Conservation (phyloP, 2,888 invertebrate species). For the Yponomeuta evonymella region DNA sequence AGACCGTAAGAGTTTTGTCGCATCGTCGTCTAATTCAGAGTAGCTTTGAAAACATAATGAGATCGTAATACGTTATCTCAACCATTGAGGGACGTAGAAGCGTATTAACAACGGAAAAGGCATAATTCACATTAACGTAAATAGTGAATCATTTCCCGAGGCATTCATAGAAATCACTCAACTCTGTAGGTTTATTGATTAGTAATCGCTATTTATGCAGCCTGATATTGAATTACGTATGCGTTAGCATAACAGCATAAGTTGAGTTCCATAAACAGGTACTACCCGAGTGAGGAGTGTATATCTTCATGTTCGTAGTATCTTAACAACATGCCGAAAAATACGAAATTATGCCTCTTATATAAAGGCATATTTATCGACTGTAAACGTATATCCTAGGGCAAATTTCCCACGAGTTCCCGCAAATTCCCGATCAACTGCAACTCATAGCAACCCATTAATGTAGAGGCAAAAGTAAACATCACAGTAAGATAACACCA, state of each 20-base stretch:
- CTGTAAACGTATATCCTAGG: not conserved
- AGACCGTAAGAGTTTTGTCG: too few relatives aligned
- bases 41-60: not conserved
- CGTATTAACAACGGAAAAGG: not conserved
- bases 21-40: not conserved
- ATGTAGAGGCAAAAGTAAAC: not conserved
- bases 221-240: constrained; percentile 10
- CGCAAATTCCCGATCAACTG: not conserved
- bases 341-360: too few relatives aligned
- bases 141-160: not conserved
- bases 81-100: not conserved
- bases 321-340: too few relatives aligned
- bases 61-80: not conserved
- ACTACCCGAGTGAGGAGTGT: not conserved
- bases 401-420: too few relatives aligned
- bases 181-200: not conserved
- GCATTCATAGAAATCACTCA: not conserved
- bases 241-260: constrained; percentile 5
- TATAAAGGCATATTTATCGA: not conserved
- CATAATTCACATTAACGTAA: not conserved
- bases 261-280: not conserved
- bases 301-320: not conserved
- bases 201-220: not conserved
- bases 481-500: not conserved
- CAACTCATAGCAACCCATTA: not conserved